Evolutionary conservation across 2,797 vertebrate genomes (phyloP).

Genomic region (Falco biarmicus): DNA sequence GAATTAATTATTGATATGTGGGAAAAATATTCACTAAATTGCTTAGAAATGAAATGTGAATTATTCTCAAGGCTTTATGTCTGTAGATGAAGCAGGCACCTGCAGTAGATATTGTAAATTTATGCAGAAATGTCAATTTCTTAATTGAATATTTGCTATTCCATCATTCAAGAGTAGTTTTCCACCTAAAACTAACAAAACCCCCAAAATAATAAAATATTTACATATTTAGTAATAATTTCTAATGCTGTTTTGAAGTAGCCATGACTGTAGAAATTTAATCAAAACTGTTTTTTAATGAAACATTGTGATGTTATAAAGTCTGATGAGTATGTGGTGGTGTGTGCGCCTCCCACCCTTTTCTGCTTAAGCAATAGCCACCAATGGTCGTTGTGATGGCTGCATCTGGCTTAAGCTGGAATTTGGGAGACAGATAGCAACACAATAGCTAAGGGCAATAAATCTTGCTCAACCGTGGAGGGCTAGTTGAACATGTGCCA

Average conservation of each 20-base stretch:
- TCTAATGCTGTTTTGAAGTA: background rate
- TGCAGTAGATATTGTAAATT: background rate
- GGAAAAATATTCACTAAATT: background rate
- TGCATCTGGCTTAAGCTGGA: no score
- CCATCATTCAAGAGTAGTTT: background rate
- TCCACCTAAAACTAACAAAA: background rate
- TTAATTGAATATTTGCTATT: background rate
- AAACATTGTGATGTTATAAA: background rate
- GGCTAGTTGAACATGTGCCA: no score
- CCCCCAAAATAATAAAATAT: background rate
- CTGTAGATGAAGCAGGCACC: background rate
- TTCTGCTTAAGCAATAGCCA: no score
- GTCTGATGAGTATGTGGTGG: background rate
- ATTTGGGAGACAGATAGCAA: no score
- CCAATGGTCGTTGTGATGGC: no score
- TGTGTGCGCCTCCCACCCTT: no score
- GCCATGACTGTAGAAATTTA: background rate
- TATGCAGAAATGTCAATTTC: background rate
- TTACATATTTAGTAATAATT: background rate
- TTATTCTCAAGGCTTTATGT: background rate
- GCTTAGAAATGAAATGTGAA: background rate
- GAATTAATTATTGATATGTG: background rate
- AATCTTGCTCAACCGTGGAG: no score
- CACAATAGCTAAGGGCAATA: no score
- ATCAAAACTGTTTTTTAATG: background rate